Conservation (phyloP, 1,140 invertebrate species). For the Panagrolaimus sp. region DNA sequence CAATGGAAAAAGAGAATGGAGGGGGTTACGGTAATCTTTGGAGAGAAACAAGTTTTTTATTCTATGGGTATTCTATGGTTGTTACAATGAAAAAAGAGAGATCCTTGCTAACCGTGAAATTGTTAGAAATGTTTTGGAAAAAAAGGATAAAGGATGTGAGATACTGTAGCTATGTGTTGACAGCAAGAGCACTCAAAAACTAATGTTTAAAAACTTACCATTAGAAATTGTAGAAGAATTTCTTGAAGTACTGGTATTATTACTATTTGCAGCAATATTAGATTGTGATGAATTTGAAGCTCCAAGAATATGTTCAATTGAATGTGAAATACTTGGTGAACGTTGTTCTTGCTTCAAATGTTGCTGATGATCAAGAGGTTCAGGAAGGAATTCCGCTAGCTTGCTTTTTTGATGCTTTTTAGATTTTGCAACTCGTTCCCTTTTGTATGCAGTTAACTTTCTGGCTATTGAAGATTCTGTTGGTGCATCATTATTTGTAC, state of each 20-base stretch:
- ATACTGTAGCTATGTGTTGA: no score
- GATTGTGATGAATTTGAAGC: background rate
- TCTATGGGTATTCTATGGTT: no score
- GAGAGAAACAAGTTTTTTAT: no score
- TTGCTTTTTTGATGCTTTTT: background rate
- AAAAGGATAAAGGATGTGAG: no score
- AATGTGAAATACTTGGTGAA: background rate
- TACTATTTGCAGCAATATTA: background rate
- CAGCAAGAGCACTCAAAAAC: background rate
- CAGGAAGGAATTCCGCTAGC: no score
- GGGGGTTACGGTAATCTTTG: no score
- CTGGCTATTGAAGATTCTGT: slow-evolving; percentile 34
- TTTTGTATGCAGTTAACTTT: slow-evolving; percentile 18
- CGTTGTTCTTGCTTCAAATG: background rate
- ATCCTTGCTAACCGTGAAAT: no score
- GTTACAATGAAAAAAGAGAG: no score
- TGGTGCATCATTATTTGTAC: slow-evolving; percentile 30
- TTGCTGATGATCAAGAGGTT: background rate
- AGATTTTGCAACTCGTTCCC: background rate
- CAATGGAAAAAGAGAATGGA: no score
- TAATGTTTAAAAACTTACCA: background rate
- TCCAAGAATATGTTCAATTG: background rate
- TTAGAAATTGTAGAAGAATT: background rate
- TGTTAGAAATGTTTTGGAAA: no score
- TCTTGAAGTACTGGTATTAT: no score